These are phyloP conservation scores for Anthophora plumipes DNA, from an alignment of 2,888 invertebrate species.

Conservation along the genomic window DNA sequence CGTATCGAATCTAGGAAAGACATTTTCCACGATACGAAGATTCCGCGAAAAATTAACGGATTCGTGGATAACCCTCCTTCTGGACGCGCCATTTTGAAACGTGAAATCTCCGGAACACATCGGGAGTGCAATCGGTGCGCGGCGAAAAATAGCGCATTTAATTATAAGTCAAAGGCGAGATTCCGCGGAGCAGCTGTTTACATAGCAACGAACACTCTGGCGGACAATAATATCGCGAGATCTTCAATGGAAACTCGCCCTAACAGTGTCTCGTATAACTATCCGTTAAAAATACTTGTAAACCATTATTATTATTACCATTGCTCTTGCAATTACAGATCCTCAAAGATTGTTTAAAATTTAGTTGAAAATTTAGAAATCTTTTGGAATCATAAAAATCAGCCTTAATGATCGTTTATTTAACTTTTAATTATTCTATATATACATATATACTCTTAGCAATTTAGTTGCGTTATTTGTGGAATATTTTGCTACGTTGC, in stretches of 20 bases:
- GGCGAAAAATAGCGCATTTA: conserved; percentile 71
- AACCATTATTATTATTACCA: too few relatives aligned
- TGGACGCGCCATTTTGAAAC: conserved; percentile 21
- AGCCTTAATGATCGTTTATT: too few relatives aligned
- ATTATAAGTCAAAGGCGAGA: conserved; percentile 71
- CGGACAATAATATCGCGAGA: conserved; percentile 27
- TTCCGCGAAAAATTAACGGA: background rate
- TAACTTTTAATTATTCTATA: too few relatives aligned
- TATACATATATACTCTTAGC: too few relatives aligned
- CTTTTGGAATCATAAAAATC: too few relatives aligned
- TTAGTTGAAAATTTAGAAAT: too few relatives aligned
- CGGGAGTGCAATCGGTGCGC: conserved; percentile 45
- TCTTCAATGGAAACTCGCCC: background rate
- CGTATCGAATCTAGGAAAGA: background rate
- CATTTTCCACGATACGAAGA: background rate
- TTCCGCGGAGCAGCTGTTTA: conserved; percentile 64
- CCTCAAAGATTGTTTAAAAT: too few relatives aligned
- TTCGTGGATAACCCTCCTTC: conserved; percentile 17
- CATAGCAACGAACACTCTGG: conserved; percentile 46
- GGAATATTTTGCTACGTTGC: too few relatives aligned
- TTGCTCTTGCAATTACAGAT: too few relatives aligned
- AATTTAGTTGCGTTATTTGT: too few relatives aligned
- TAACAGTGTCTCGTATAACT: background rate
- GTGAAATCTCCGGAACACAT: conserved; percentile 35
- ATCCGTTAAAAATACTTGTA: too few relatives aligned